These are phyloP conservation scores for Chinchilla lanigera DNA, from an alignment of 2,113 vertebrate species.

Conservation along the genomic window DNA sequence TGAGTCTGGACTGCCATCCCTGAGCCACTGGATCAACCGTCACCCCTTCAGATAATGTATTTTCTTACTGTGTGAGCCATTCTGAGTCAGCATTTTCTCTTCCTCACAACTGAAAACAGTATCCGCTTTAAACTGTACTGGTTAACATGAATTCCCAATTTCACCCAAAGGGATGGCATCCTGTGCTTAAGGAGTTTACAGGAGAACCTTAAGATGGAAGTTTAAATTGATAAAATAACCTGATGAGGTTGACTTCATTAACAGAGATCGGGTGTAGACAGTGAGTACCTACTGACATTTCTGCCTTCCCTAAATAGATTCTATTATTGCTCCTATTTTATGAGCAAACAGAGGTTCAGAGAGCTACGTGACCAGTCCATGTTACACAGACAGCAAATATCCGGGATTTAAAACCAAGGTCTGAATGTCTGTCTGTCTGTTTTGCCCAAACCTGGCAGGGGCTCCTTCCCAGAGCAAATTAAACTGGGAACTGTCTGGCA, in stretches of 20 bases:
- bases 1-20: background rate
- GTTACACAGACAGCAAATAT: background rate
- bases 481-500: background rate
- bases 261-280: background rate
- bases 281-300: background rate
- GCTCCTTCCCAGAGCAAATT: background rate
- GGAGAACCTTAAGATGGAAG: conserved; percentile 3
- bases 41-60: background rate
- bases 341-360: background rate
- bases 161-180: background rate
- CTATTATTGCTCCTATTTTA: background rate
- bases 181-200: background rate
- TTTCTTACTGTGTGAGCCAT: background rate
- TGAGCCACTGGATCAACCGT: background rate
- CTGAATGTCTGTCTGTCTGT: background rate
- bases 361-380: background rate
- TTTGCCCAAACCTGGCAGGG: background rate
- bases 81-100: background rate
- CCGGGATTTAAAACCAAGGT: background rate
- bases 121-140: background rate
- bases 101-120: background rate
- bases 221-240: background rate
- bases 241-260: background rate
- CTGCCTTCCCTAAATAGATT: background rate
- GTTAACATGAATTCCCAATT: background rate